Evolutionary conservation across 2,888 invertebrate genomes (phyloP).

Genomic region (Euplexia lucipara): DNA sequence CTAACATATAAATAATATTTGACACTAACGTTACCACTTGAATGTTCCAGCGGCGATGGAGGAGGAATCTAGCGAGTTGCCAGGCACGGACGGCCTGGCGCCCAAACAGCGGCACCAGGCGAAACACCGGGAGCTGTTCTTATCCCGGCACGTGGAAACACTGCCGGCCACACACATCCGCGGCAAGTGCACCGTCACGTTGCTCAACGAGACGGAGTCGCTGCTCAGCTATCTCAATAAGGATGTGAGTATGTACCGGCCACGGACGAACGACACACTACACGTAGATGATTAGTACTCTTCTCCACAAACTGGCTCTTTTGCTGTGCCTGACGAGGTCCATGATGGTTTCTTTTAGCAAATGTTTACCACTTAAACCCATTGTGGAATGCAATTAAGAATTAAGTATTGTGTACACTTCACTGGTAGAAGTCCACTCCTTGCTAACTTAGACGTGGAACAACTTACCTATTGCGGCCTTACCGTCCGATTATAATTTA

Average conservation of each 20-base stretch:
- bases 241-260: constrained; percentile 94
- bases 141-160: constrained; percentile 99
- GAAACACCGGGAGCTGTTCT: constrained; percentile 99
- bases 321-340: too few species aligned
- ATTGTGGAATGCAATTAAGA: too few species aligned
- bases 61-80: constrained; percentile 92
- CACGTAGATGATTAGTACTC: too few species aligned
- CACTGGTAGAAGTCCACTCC: constrained; percentile 29
- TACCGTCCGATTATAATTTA: too few species aligned
- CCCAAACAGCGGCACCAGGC: constrained; percentile 98
- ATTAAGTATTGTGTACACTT: too few species aligned
- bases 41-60: constrained; percentile 92
- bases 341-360: too few species aligned
- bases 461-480: too few species aligned
- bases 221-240: constrained; percentile 98
- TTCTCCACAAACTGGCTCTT: too few species aligned
- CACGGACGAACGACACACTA: constrained; percentile 51
- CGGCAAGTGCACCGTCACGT: constrained; percentile 99
- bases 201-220: constrained; percentile 99
- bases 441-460: too few species aligned
- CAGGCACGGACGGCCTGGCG: constrained; percentile 92
- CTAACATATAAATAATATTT: constrained; percentile 15
- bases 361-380: too few species aligned
- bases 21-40: constrained; percentile 30
- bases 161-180: constrained; percentile 99